Conservation (phyloP, 2,888 invertebrate genomes). For the Toxonevra muliebris region DNA sequence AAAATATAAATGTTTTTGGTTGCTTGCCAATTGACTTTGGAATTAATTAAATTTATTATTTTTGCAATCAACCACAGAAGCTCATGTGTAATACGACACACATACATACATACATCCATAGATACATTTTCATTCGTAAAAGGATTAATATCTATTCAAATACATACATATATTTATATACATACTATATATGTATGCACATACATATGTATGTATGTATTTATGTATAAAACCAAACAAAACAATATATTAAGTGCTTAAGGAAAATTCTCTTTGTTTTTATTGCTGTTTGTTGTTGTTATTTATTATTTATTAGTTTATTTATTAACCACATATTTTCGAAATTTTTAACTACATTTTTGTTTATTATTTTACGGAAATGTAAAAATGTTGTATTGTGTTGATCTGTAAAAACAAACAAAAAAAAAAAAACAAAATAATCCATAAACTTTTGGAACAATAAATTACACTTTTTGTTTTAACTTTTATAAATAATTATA, state of each 20-base stretch:
- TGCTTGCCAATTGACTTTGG: slow-evolving; percentile 47
- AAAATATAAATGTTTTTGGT: slow-evolving; percentile 6
- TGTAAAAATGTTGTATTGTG: too few relatives aligned
- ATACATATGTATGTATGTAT: background rate
- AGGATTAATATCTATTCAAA: slow-evolving; percentile 45
- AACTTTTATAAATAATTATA: too few relatives aligned
- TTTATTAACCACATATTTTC: slow-evolving; percentile 33
- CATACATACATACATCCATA: background rate
- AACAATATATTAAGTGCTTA: background rate
- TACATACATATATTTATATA: background rate
- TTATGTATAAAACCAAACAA: background rate
- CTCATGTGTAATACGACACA: background rate
- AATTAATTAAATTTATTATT: slow-evolving; percentile 58
- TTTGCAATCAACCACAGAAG: slow-evolving; percentile 37
- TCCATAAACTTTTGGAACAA: slow-evolving; percentile 16
- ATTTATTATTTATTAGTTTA: slow-evolving; percentile 35
- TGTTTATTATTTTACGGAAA: too few relatives aligned
- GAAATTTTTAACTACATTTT: slow-evolving; percentile 17
- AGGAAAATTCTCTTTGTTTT: slow-evolving; percentile 12
- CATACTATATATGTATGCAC: background rate
- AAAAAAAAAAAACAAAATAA: background rate
- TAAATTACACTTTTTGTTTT: slow-evolving; percentile 7
- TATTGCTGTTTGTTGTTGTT: slow-evolving; percentile 6
- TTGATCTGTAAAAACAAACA: too few relatives aligned
- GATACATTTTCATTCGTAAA: slow-evolving; percentile 28